Base-by-base conservation (phyloP, 2,113 vertebrate species). In the Lates calcarifer region DNA sequence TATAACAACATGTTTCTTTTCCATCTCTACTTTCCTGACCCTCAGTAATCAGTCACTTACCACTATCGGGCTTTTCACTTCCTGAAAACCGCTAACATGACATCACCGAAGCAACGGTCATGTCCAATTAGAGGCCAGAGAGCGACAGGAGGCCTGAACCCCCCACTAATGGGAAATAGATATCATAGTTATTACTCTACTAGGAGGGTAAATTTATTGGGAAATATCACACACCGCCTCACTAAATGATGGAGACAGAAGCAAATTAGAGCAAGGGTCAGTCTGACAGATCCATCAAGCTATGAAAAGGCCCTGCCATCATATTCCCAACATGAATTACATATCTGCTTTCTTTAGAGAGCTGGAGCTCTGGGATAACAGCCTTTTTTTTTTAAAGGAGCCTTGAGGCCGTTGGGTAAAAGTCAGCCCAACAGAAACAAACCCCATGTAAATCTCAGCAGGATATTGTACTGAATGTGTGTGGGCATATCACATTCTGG, bases 221-320 rank as follows among this genome's bases (percentile, higher is more conserved):
- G 69, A 90, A 82, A 85, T 85, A 79, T 88, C 81, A 83, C 78
- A 84, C 73, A 18, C 13, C 1, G 14, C 45, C 79, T 76, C 2
- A 6, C 79, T 89, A 91, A 92, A 85, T 85, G 75, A 87, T 77
- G 79, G 71, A 65, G 89, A 92, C 90, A 81, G 87, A 90, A 61
- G 69, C 83, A 77, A 93, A 92, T 88, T 91, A 85, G 89, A 91
- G 82, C 66, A 87, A 66, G 49, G 85, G 85, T 88, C 83, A 87
- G 74, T 86, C 49, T 88, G 90, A 92, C 88, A 90, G 65, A 83
- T 84, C 81, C 79, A 83, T 90, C 91, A 90, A 79, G 85, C 58
- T 77, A 57, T 72, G 73, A 77, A 87, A 89, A 83, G 73, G 62
- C 60, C 56, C 81, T 66, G 31, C 70, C 73, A 67, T 91, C 24